A percentile compares a stretch with the other conserved stretches of the same genome.
Conservation (phyloP, 23 tunicate genomes). For the Ciona savignyi region DNA sequence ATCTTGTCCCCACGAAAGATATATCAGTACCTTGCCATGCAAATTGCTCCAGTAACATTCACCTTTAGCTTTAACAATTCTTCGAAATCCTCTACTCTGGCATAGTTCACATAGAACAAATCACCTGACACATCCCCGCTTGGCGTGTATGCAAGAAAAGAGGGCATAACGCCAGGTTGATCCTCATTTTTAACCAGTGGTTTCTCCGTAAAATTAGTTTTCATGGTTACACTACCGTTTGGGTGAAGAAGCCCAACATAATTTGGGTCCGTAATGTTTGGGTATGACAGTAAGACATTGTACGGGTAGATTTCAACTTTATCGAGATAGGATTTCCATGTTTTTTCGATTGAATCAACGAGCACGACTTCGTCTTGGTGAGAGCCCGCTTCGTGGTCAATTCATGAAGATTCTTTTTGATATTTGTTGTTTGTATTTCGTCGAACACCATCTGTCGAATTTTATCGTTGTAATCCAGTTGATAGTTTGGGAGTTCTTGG, state of each 20-base stretch:
- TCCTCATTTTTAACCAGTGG: constrained; percentile 39
- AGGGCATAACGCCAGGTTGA: constrained; percentile 21
- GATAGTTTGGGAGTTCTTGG: neutral
- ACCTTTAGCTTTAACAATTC: constrained; percentile 10
- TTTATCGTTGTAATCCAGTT: neutral
- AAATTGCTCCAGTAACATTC: constrained; percentile 51
- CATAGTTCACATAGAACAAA: constrained; percentile 92
- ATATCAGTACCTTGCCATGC: constrained; percentile 81
- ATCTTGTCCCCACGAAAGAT: constrained; percentile 80
- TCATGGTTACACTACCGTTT: constrained; percentile 35
- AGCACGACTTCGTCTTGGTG: constrained; percentile 45
- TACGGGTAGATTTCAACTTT: constrained; percentile 67
- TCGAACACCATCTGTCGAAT: constrained; percentile 10
- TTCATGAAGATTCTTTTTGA: constrained; percentile 26
- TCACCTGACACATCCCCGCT: constrained; percentile 65
- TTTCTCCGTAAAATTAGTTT: constrained; percentile 38
- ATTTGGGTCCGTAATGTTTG: constrained; percentile 52
- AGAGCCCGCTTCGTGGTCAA: constrained; percentile 82
- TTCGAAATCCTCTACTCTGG: constrained; percentile 70
- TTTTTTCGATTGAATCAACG: constrained; percentile 28
- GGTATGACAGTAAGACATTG: constrained; percentile 65
- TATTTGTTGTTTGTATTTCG: constrained; percentile 42
- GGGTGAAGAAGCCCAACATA: constrained; percentile 40
- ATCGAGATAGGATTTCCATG: constrained; percentile 44
- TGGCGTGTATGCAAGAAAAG: constrained; percentile 63